Percentiles rank a stretch among this genome's conserved stretches.
Conservation (phyloP, 2,888 invertebrate genomes). For the Halictus ligatus region DNA sequence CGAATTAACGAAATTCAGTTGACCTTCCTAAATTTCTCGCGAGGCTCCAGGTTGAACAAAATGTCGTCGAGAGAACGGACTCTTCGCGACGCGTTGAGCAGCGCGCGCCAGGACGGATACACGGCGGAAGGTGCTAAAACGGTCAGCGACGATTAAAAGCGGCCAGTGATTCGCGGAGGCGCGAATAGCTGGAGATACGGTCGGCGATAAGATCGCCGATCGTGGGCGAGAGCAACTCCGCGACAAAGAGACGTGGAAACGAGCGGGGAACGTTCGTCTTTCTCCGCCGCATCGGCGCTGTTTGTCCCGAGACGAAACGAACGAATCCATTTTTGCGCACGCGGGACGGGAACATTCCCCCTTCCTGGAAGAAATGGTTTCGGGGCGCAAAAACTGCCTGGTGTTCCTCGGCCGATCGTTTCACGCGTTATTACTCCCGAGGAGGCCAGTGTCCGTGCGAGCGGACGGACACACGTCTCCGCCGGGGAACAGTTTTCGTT, state of each 20-base stretch:
- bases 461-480: not conserved
- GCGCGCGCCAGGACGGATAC: slow-evolving; percentile 1
- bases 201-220: slow-evolving; percentile 65
- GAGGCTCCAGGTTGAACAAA: no score
- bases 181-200: slow-evolving; percentile 63
- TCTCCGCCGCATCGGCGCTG: slow-evolving; percentile 17
- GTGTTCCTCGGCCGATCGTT: slow-evolving; percentile 22
- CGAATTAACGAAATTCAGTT: no score
- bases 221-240: slow-evolving; percentile 66
- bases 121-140: slow-evolving; percentile 33
- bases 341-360: slow-evolving; percentile 32
- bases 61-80: not conserved
- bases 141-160: slow-evolving; percentile 64
- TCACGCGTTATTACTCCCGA: slow-evolving; percentile 1
- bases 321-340: slow-evolving; percentile 50
- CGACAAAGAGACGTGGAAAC: slow-evolving; percentile 52
- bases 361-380: slow-evolving; percentile 43
- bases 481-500: not conserved
- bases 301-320: slow-evolving; percentile 32
- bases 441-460: not conserved
- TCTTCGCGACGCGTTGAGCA: no score
- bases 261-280: slow-evolving; percentile 38
- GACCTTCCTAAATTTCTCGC: no score
- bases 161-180: slow-evolving; percentile 61
- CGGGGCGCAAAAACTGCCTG: slow-evolving; percentile 8